A percentile compares a stretch with the other conserved stretches of the same genome.
These are phyloP conservation scores for Pimpla rufipes DNA, from an alignment of 2,888 invertebrate genomes.

Conservation along the genomic window DNA sequence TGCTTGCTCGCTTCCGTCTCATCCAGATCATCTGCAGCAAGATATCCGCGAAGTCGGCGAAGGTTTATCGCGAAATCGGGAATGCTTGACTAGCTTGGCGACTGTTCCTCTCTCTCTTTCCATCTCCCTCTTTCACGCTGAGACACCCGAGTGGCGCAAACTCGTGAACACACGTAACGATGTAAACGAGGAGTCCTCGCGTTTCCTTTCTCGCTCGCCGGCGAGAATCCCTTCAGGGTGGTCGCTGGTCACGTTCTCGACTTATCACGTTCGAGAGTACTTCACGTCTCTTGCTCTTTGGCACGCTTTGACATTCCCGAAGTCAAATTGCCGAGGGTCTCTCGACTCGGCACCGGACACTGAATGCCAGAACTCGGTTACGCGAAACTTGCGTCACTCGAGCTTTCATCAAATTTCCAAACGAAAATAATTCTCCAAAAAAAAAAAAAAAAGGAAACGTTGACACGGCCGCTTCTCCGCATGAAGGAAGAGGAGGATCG, in stretches of 20 bases:
- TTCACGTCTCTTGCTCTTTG: constrained; percentile 2
- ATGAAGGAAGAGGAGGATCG: not conserved
- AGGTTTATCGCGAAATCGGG: not conserved
- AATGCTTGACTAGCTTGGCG: not conserved
- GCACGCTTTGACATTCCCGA: constrained; percentile 48
- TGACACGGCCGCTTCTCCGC: not conserved
- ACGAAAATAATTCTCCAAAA: not conserved
- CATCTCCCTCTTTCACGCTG: too few relatives aligned
- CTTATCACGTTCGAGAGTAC: constrained; percentile 36
- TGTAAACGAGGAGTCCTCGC: constrained; percentile 28
- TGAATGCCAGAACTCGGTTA: constrained; percentile 9
- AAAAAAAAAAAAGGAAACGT: too few relatives aligned
- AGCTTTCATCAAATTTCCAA: not conserved
- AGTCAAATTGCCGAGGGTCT: constrained; percentile 40
- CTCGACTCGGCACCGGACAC: not conserved
- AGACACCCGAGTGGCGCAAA: not conserved
- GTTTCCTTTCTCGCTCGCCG: constrained; percentile 1
- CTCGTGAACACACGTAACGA: constrained; percentile 22
- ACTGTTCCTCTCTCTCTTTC: constrained; percentile 1
- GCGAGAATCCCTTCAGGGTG: constrained; percentile 47
- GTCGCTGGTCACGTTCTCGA: constrained; percentile 43
- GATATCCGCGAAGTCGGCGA: not conserved
- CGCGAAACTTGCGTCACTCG: constrained; percentile 39
- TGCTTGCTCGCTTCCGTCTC: not conserved
- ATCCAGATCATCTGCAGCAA: not conserved